phyloP scores from a whole-genome alignment of 1,140 invertebrate species.

The Oedothorax gibbosus region DNA sequence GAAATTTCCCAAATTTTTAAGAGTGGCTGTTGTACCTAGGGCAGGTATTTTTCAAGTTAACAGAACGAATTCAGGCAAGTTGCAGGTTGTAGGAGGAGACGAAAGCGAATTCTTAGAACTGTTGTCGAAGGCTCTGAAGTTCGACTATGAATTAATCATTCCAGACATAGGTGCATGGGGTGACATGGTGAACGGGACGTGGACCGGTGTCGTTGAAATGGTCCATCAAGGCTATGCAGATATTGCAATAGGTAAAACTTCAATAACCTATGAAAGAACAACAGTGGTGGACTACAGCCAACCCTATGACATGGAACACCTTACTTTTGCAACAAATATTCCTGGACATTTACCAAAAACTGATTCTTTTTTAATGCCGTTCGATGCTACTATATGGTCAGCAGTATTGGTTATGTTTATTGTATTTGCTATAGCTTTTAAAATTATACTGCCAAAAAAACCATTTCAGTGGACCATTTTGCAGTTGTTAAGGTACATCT shows the following conservation, averaged over 20 bases:
- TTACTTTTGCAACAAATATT: conserved; percentile 5
- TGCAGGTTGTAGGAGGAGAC: background rate
- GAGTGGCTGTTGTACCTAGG: conserved; percentile 14
- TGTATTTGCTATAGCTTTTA: background rate
- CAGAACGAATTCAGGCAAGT: background rate
- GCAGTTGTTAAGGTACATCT: background rate
- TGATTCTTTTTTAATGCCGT: background rate
- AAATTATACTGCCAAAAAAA: background rate
- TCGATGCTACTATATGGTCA: conserved; percentile 3
- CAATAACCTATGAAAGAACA: conserved; percentile 12
- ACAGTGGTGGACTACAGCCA: conserved; percentile 6
- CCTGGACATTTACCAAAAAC: conserved; percentile 14
- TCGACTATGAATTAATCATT: conserved; percentile 4
- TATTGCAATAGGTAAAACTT: conserved; percentile 31
- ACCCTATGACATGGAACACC: conserved; percentile 30
- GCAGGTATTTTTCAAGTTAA: background rate
- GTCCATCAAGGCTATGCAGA: conserved; percentile 1
- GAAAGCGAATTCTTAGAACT: conserved; percentile 12
- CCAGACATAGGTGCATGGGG: conserved; percentile 9
- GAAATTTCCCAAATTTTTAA: conserved; percentile 28
- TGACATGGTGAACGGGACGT: background rate
- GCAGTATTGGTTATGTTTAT: background rate
- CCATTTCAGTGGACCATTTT: background rate
- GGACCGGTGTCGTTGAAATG: conserved; percentile 24
- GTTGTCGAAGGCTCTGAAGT: conserved; percentile 10